Evolutionary conservation across 2,797 vertebrate genomes (phyloP).

Genomic region (Oophaga sylvatica): DNA sequence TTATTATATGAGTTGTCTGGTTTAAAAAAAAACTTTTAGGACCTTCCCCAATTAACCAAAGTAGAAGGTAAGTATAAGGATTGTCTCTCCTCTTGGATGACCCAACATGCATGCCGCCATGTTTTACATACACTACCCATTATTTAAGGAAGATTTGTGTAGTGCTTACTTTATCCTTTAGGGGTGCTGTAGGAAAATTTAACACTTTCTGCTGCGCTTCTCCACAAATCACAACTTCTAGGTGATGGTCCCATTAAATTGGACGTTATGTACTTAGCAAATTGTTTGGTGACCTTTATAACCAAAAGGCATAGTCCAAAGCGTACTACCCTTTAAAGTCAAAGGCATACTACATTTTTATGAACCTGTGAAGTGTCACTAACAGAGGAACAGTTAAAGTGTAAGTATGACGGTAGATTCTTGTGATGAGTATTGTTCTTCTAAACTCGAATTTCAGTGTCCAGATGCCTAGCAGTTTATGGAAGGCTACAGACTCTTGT

Average conservation of each 20-base stretch:
- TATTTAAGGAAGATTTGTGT: background rate
- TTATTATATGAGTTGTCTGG: background rate
- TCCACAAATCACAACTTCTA: background rate
- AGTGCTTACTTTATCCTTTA: background rate
- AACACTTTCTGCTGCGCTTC: background rate
- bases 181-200: background rate
- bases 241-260: background rate
- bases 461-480: slow-evolving; percentile 34
- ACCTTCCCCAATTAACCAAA: background rate
- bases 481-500: slow-evolving; percentile 4
- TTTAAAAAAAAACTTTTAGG: background rate
- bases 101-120: no score
- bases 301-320: background rate
- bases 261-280: background rate
- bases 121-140: background rate
- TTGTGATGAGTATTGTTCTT: slow-evolving; percentile 13
- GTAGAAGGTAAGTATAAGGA: background rate
- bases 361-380: background rate
- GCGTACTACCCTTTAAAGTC: background rate
- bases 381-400: slow-evolving; percentile 6
- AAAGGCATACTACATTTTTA: background rate
- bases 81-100: background rate
- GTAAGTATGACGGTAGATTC: background rate
- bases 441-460: background rate
- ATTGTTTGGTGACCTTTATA: background rate